Evolutionary conservation across 2,888 invertebrate genomes (phyloP).

Genomic region (Timandra comae): DNA sequence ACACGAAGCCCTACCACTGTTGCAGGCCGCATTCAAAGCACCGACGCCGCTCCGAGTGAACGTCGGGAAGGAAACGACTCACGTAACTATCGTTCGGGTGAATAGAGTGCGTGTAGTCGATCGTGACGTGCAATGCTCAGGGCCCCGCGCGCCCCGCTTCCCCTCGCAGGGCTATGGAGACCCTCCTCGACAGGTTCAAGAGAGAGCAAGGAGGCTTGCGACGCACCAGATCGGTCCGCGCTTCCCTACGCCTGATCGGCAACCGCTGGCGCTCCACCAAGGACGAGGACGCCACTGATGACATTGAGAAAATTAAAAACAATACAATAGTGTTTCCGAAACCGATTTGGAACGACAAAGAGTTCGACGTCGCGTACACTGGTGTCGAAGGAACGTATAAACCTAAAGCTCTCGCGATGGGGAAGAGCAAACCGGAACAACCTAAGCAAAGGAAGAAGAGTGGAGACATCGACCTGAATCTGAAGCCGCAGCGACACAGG

Average conservation of each 20-base stretch:
- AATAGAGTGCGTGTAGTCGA: conserved; percentile 71
- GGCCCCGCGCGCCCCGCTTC: conserved; percentile 53
- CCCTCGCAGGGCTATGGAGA: conserved; percentile 71
- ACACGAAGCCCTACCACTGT: conserved; percentile 47
- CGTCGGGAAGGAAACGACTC: conserved; percentile 63
- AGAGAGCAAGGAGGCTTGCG: conserved; percentile 72
- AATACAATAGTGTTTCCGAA: conserved; percentile 55
- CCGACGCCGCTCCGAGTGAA: conserved; percentile 66
- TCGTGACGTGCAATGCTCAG: conserved; percentile 69
- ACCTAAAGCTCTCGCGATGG: conserved; percentile 66
- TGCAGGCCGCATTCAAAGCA: conserved; percentile 59
- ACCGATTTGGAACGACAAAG: conserved; percentile 63
- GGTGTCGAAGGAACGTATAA: conserved; percentile 69
- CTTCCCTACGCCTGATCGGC: conserved; percentile 81
- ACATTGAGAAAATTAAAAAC: conserved; percentile 49
- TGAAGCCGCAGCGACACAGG: conserved; percentile 55
- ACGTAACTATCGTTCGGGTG: conserved; percentile 66
- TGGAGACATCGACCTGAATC: conserved; percentile 60
- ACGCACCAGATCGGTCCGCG: conserved; percentile 82
- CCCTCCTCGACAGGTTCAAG: conserved; percentile 71
- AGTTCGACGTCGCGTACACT: conserved; percentile 58
- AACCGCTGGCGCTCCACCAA: conserved; percentile 75
- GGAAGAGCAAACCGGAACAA: conserved; percentile 53
- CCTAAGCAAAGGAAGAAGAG: conserved; percentile 54
- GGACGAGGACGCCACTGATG: conserved; percentile 52